Conservation (phyloP, 2,797 vertebrate species). For the Chromobotia macracanthus region DNA sequence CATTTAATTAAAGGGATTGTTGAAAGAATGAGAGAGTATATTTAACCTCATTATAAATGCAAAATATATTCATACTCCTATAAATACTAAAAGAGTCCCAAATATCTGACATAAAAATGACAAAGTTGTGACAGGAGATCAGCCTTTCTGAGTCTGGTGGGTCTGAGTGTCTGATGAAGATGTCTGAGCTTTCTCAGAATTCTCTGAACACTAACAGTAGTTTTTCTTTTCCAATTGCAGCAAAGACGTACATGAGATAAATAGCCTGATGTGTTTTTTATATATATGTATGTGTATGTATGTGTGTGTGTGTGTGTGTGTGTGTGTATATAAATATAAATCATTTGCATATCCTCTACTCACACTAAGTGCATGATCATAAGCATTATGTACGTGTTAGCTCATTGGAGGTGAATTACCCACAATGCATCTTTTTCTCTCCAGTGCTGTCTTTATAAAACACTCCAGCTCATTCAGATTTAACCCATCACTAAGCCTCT, state of each 20-base stretch:
- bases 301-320: too few relatives aligned
- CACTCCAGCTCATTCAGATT: constrained; percentile 8
- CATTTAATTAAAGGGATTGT: too few relatives aligned
- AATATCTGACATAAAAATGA: too few relatives aligned
- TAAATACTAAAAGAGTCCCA: too few relatives aligned
- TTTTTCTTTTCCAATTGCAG: not conserved
- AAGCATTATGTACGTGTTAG: not conserved
- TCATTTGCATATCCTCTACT: not conserved
- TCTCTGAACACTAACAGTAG: not conserved
- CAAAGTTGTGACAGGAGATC: not conserved
- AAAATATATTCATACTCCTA: too few relatives aligned
- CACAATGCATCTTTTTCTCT: not conserved
- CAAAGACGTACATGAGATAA: not conserved
- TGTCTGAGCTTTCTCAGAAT: not conserved
- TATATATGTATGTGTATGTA: too few relatives aligned
- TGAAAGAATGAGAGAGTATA: too few relatives aligned
- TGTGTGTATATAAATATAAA: not conserved
- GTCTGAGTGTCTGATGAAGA: too few relatives aligned
- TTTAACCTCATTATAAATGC: too few relatives aligned
- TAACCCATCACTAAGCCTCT: constrained; percentile 6
- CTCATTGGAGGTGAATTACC: not conserved
- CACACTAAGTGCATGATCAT: not conserved
- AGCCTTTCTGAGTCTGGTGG: not conserved
- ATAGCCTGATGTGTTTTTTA: too few relatives aligned
- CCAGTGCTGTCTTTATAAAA: not conserved